Base-by-base conservation (phyloP, 2,113 vertebrate species). In the Sinocyclocheilus anshuiensis region DNA sequence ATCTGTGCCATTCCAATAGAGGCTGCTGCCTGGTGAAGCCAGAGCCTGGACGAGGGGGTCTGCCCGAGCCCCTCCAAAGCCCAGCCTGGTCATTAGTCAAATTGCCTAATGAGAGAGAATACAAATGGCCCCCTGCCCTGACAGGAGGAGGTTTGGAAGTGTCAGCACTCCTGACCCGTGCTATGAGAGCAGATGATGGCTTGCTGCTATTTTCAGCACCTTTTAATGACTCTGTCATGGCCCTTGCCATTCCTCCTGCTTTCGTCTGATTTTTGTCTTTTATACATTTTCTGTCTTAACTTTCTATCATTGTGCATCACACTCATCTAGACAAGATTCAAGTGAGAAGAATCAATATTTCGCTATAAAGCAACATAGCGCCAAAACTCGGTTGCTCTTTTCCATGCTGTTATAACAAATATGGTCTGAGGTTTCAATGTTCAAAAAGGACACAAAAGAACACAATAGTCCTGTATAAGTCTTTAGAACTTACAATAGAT, bases 161-260 rank as follows among this genome's bases (percentile, higher is more conserved):
- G 94, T 94, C 90, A 91, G 92, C 91, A 93, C 92, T 93, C 90
- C 89, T 92, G 93, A 93, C 92, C 94, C 90, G 84, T 92, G 88
- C 90, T 91, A 94, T 93, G 93, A 95, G 94, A 95, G 95, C 94
- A 94, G 94, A 95, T 95, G 94, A 95, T 94, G 90, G 93, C 88
- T 91, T 90, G 90, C 90, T 94, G 93, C 94, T 95, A 95, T 96
- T 95, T 95, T 95, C 93, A 94, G 94, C 94, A 93, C 92, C 92
- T 94, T 95, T 94, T 95, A 95, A 96, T 95, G 94, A 94, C 94
- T 93, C 33, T 87, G 86, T 48, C 55, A 89, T 86, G 89, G 92
- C 92, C 94, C 93, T 86, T 59, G 18, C 39, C 26, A 59, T 59
- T 77, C 42, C 57, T 87, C 26, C 87, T 24, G 45, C 79, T 26